Conservation (phyloP, 2,888 invertebrate genomes). For the Apoda limacodes region DNA sequence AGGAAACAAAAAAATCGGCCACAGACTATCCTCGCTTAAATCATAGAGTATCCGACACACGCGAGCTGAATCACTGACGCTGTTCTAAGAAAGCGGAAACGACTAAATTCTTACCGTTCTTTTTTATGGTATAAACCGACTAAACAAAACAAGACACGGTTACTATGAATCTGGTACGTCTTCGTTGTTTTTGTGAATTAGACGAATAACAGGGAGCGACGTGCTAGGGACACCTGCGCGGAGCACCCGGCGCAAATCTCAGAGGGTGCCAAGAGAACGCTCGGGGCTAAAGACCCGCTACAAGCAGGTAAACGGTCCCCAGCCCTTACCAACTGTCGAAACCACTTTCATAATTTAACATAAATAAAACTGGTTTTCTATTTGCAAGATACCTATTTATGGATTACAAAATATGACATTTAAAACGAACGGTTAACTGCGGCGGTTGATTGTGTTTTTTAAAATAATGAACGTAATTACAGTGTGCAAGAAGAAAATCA, state of each 20-base stretch:
- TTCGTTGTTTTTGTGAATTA: conserved; percentile 43
- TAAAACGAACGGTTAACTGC: conserved; percentile 16
- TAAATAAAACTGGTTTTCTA: conserved; percentile 31
- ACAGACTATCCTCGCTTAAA: conserved; percentile 50
- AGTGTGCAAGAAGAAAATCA: conserved; percentile 23
- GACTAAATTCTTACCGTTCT: conserved; percentile 51
- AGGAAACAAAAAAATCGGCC: conserved; percentile 41
- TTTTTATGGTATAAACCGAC: conserved; percentile 49
- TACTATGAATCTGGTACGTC: conserved; percentile 26
- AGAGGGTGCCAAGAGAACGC: conserved; percentile 44
- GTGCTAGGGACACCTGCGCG: conserved; percentile 58
- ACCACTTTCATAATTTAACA: conserved; percentile 24
- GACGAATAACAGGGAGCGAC: conserved; percentile 40
- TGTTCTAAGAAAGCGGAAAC: conserved; percentile 64
- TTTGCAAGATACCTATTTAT: too few species aligned
- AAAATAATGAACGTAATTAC: conserved; percentile 29
- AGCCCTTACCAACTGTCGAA: conserved; percentile 20
- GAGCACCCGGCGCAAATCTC: conserved; percentile 58
- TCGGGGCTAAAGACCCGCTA: conserved; percentile 27
- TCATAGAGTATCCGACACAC: conserved; percentile 45
- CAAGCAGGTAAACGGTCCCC: conserved; percentile 55
- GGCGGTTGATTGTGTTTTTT: conserved; percentile 23
- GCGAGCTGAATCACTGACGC: conserved; percentile 59
- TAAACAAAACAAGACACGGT: conserved; percentile 33
- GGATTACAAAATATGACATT: too few species aligned